A percentile compares a stretch with the other conserved stretches of the same genome.
phyloP scores from a whole-genome alignment of 2,888 invertebrate species.

The Macrophya annulata region DNA sequence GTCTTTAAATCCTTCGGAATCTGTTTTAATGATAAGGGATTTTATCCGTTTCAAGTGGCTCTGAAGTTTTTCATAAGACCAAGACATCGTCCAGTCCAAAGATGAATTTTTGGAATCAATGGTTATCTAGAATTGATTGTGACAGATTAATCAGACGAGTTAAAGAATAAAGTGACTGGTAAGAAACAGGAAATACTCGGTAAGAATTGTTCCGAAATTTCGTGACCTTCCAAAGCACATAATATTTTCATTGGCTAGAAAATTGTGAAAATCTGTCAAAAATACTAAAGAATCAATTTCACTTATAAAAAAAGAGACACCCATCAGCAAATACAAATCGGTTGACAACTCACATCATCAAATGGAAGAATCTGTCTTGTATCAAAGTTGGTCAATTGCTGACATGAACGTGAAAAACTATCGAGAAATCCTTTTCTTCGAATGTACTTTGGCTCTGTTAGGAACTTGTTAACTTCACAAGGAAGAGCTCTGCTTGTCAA shows the following conservation, averaged over 20 bases:
- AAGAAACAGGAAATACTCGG: not conserved
- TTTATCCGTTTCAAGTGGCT: slow-evolving; percentile 65
- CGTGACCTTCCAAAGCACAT: not conserved
- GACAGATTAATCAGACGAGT: not conserved
- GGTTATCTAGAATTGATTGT: not conserved
- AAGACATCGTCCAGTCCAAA: slow-evolving; percentile 55
- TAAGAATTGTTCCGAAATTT: not conserved
- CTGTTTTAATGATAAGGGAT: slow-evolving; percentile 63
- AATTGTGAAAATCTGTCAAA: not conserved
- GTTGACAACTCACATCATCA: not conserved
- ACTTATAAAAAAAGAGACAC: not conserved
- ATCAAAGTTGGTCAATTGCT: slow-evolving; percentile 37
- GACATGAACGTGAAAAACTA: slow-evolving; percentile 72
- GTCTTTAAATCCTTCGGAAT: slow-evolving; percentile 65
- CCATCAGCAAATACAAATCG: not conserved
- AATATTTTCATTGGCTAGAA: not conserved
- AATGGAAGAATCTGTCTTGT: not conserved
- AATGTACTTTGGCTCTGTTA: slow-evolving; percentile 71
- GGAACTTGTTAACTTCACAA: slow-evolving; percentile 73
- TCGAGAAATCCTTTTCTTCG: slow-evolving; percentile 69
- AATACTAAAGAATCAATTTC: not conserved
- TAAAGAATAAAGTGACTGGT: not conserved
- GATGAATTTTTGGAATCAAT: not conserved
- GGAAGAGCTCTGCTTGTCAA: slow-evolving; percentile 65
- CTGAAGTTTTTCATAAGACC: slow-evolving; percentile 63